A percentile compares a stretch with the other conserved stretches of the same genome.
phyloP scores from a whole-genome alignment of 2,888 invertebrate species.

The Lasioglossum zephyrum region DNA sequence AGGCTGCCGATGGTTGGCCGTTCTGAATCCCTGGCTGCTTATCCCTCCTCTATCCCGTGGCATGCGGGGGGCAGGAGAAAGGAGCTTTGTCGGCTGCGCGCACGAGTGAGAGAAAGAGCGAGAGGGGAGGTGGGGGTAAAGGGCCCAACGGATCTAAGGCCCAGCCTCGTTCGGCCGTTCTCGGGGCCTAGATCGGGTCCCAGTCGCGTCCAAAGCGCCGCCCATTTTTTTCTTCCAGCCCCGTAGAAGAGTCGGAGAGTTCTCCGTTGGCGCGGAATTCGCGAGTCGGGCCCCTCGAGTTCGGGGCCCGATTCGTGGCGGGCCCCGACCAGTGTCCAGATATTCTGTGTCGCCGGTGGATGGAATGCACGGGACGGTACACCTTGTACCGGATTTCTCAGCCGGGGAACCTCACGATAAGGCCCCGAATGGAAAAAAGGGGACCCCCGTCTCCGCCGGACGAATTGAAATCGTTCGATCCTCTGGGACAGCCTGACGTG shows the following conservation, averaged over 20 bases:
- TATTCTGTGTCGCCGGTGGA: conserved; percentile 61
- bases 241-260: conserved; percentile 47
- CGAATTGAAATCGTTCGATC: conserved; percentile 60
- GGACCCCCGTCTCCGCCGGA: conserved; percentile 1
- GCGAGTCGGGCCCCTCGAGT: conserved; percentile 35
- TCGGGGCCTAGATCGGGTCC: conserved; percentile 72
- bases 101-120: background rate
- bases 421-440: conserved; percentile 16
- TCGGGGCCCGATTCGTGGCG: conserved; percentile 17
- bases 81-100: conserved; percentile 17
- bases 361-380: conserved; percentile 63
- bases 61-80: conserved; percentile 35
- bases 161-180: conserved; percentile 75
- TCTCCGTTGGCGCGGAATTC: conserved; percentile 63
- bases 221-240: conserved; percentile 82
- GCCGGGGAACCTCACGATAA: conserved; percentile 34
- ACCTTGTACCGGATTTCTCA: conserved; percentile 53
- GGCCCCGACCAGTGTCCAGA: conserved; percentile 32
- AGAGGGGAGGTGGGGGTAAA: conserved; percentile 56
- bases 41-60: conserved; percentile 33
- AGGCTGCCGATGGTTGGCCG: conserved; percentile 77
- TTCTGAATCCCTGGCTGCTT: conserved; percentile 52
- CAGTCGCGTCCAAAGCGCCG: conserved; percentile 81
- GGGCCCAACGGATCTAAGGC: conserved; percentile 75
- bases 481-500: conserved; percentile 54